A percentile compares a stretch with the other conserved stretches of the same genome.
Evolutionary conservation across 2,113 vertebrate species (phyloP).

Genomic region (Sinocyclocheilus anophthalmus): DNA sequence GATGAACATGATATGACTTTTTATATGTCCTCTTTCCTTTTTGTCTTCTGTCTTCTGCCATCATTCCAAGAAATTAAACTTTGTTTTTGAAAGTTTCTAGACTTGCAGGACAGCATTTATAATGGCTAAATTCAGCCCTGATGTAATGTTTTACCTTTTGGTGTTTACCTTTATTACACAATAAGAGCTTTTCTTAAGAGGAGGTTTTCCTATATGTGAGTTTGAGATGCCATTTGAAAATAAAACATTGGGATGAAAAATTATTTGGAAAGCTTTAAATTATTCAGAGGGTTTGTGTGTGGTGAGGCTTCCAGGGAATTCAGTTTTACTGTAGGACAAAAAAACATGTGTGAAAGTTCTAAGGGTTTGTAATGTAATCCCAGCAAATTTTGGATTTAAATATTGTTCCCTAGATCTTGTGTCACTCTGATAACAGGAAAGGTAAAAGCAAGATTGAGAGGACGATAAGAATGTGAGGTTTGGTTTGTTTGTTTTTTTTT

Average conservation of each 20-base stretch:
- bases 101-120: not conserved
- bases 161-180: not conserved
- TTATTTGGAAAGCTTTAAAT: constrained; percentile 69
- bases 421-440: not conserved
- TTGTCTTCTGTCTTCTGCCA: not conserved
- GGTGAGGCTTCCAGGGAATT: not conserved
- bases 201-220: not conserved
- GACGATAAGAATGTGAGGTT: not conserved
- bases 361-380: not conserved
- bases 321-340: not conserved
- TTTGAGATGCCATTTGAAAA: constrained; percentile 48
- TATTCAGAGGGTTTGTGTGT: constrained; percentile 57
- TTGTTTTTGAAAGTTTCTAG: not conserved
- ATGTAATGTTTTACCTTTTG: not conserved
- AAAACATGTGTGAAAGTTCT: not conserved
- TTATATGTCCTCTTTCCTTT: not conserved
- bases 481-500: not conserved
- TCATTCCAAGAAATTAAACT: not conserved
- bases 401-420: not conserved
- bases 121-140: not conserved
- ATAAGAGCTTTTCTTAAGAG: not conserved
- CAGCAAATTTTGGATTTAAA: not conserved
- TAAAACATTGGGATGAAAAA: constrained; percentile 66
- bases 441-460: not conserved
- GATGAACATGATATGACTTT: not conserved